These are phyloP conservation scores for Stichodactyla helianthus DNA, from an alignment of 64 coral and sea anemone species.

Conservation along the genomic window DNA sequence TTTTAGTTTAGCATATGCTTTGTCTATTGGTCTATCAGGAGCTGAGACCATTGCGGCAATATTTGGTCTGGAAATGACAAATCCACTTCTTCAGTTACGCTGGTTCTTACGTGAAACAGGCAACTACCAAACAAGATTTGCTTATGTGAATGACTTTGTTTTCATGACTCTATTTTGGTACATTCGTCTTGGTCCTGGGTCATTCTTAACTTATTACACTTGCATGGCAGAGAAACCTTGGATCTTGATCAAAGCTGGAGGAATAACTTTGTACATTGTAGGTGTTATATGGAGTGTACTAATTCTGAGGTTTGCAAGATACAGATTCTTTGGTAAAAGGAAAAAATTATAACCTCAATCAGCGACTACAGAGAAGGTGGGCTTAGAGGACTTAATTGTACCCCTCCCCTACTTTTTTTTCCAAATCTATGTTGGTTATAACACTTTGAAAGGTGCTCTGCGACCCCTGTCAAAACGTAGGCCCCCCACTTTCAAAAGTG, in stretches of 20 bases:
- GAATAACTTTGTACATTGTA: constrained; percentile 69
- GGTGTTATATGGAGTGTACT: constrained; percentile 75
- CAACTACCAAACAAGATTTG: constrained; percentile 63
- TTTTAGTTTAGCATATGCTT: constrained; percentile 35
- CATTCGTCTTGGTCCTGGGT: constrained; percentile 75
- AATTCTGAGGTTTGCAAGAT: constrained; percentile 74
- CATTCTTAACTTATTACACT: constrained; percentile 50
- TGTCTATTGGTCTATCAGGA: constrained; percentile 61
- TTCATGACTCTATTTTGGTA: constrained; percentile 84
- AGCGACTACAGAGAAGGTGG: no score
- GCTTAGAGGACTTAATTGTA: no score
- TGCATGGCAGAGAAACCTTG: constrained; percentile 54
- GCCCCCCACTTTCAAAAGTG: no score
- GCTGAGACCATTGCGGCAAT: constrained; percentile 74
- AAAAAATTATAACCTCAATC: background rate
- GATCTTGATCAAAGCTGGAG: constrained; percentile 66
- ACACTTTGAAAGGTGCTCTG: no score
- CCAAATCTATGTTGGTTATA: no score
- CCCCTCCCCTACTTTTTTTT: no score
- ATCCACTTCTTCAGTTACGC: constrained; percentile 85
- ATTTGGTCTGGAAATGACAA: constrained; percentile 90
- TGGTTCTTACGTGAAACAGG: constrained; percentile 94
- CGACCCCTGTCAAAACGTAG: no score
- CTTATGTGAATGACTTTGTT: constrained; percentile 80
- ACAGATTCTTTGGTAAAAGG: constrained; percentile 80